Percentiles rank a stretch among this genome's conserved stretches.
These are phyloP conservation scores for Drosophila eohydei DNA, from an alignment of 2,888 invertebrate genomes.

Conservation along the genomic window DNA sequence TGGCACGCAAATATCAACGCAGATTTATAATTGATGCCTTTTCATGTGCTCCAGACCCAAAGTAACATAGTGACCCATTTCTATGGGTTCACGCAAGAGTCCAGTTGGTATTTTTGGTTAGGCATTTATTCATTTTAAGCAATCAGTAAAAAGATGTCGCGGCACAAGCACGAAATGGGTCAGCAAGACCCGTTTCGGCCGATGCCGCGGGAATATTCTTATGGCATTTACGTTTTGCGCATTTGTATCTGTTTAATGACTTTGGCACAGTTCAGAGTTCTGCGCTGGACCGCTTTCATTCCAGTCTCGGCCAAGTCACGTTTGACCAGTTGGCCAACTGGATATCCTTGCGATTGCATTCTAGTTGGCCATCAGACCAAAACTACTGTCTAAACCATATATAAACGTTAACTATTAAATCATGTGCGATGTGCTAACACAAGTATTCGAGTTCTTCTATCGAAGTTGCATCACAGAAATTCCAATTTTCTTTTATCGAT, in stretches of 20 bases:
- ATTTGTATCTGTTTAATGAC: conserved; percentile 41
- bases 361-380: neutral
- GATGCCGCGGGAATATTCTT: conserved; percentile 41
- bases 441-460: conserved; percentile 5
- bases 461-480: conserved; percentile 37
- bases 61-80: conserved; percentile 35
- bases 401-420: conserved; percentile 16
- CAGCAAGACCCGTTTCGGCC: conserved; percentile 55
- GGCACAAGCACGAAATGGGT: conserved; percentile 49
- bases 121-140: conserved; percentile 34
- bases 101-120: conserved; percentile 38
- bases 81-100: conserved; percentile 23
- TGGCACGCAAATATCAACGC: neutral
- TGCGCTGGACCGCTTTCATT: conserved; percentile 57
- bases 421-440: conserved; percentile 25
- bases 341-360: conserved; percentile 57
- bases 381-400: conserved; percentile 4
- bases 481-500: conserved; percentile 5
- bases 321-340: conserved; percentile 57
- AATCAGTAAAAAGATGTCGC: conserved; percentile 37
- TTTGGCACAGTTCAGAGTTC: conserved; percentile 53
- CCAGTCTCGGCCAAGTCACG: conserved; percentile 39
- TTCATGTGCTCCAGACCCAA: neutral
- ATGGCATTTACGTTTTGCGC: conserved; percentile 18
- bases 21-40: conserved; percentile 10